Conservation (phyloP, 2,113 vertebrate genomes). For the Lampris megalopsis region DNA sequence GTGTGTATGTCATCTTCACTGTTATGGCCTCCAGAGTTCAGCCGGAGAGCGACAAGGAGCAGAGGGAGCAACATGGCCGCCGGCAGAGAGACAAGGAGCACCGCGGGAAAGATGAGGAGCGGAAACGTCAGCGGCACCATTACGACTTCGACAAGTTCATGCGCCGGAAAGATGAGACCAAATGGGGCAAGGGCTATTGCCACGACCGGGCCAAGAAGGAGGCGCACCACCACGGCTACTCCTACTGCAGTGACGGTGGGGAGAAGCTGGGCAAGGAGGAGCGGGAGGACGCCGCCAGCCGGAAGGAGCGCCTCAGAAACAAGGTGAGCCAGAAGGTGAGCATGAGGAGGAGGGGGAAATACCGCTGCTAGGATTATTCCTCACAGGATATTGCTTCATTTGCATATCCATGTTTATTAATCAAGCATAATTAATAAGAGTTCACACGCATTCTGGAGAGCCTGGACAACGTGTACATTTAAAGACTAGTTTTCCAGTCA, state of each 20-base stretch:
- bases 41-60: constrained; percentile 91
- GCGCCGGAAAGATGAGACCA: constrained; percentile 91
- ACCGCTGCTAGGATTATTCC: neutral
- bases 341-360: constrained; percentile 52
- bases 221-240: constrained; percentile 84
- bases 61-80: constrained; percentile 87
- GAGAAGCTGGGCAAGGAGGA: constrained; percentile 91
- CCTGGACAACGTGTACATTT: too few relatives aligned
- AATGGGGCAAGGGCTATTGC: constrained; percentile 91
- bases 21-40: constrained; percentile 81
- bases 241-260: constrained; percentile 84
- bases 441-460: too few relatives aligned
- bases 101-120: constrained; percentile 86
- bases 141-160: constrained; percentile 90
- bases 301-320: constrained; percentile 92
- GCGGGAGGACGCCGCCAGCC: constrained; percentile 86
- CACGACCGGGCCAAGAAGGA: constrained; percentile 92
- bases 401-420: too few relatives aligned
- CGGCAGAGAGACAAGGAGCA: constrained; percentile 90
- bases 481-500: too few relatives aligned
- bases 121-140: constrained; percentile 89
- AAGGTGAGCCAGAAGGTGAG: constrained; percentile 88
- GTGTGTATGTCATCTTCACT: constrained; percentile 10
- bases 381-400: neutral
- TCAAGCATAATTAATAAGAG: too few relatives aligned